Percentiles rank a stretch among this genome's conserved stretches.
These are phyloP conservation scores for Acanthurus lineatus DNA, from an alignment of 2,797 vertebrate genomes.

Conservation along the genomic window DNA sequence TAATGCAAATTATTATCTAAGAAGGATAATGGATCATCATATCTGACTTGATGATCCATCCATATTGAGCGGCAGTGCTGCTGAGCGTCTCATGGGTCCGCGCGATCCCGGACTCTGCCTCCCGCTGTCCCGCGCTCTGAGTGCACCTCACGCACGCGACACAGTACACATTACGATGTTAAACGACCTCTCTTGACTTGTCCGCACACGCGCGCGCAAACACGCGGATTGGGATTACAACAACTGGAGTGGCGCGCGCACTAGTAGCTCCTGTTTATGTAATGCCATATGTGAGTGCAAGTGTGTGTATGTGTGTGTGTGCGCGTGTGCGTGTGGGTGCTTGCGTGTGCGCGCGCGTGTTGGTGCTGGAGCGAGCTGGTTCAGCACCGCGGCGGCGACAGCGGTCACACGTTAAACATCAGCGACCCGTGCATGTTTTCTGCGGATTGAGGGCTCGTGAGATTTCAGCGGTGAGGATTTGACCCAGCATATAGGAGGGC, in stretches of 20 bases:
- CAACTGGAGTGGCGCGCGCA: slow-evolving; percentile 60
- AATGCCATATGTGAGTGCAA: slow-evolving; percentile 55
- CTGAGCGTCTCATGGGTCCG: slow-evolving; percentile 24
- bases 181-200: slow-evolving; percentile 59
- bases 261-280: slow-evolving; percentile 66
- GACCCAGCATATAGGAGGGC: slow-evolving; percentile 66
- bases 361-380: slow-evolving; percentile 59
- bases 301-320: not conserved
- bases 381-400: slow-evolving; percentile 53
- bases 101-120: slow-evolving; percentile 35
- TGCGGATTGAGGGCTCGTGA: slow-evolving; percentile 58
- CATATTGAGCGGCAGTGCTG: not conserved
- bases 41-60: not conserved
- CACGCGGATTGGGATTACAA: slow-evolving; percentile 55
- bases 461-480: slow-evolving; percentile 58
- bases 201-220: slow-evolving; percentile 33
- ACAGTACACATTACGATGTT: slow-evolving; percentile 5
- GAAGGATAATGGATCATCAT: too few relatives aligned
- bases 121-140: slow-evolving; percentile 31
- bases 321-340: not conserved
- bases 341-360: slow-evolving; percentile 8
- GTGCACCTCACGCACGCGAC: slow-evolving; percentile 50
- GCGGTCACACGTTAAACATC: slow-evolving; percentile 65
- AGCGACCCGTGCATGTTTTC: slow-evolving; percentile 37
- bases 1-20: not conserved